These are phyloP conservation scores for Brachionus rubens DNA, from an alignment of 1,140 invertebrate genomes.

Conservation along the genomic window DNA sequence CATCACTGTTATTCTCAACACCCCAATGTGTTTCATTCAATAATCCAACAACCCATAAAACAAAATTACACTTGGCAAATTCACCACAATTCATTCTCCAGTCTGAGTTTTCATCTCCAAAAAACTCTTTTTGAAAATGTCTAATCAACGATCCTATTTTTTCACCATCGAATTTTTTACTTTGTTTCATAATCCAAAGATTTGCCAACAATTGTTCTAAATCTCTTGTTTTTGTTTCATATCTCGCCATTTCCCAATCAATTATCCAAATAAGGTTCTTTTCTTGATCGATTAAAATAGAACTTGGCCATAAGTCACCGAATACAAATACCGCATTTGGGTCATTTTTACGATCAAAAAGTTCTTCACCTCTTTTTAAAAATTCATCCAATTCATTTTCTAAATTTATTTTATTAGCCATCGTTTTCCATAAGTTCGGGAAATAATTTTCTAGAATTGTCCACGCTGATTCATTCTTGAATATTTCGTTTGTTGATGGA, in stretches of 20 bases:
- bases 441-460: background rate
- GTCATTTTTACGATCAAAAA: background rate
- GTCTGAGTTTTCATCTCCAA: slow-evolving; percentile 9
- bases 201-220: slow-evolving; percentile 38
- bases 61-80: background rate
- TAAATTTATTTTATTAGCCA: slow-evolving; percentile 1
- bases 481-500: background rate
- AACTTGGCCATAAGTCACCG: slow-evolving; percentile 39
- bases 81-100: slow-evolving; percentile 4
- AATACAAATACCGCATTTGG: slow-evolving; percentile 3
- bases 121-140: background rate
- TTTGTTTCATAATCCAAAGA: slow-evolving; percentile 44
- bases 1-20: background rate
- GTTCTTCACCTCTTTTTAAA: slow-evolving; percentile 22
- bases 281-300: slow-evolving; percentile 39
- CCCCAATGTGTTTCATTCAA: slow-evolving; percentile 6
- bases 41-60: background rate
- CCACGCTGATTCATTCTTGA: background rate
- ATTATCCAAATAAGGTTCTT: slow-evolving; percentile 33
- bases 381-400: slow-evolving; percentile 17
- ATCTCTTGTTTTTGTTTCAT: background rate
- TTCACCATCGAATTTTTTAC: background rate
- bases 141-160: background rate
- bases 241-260: slow-evolving; percentile 35
- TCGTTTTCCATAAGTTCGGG: background rate